A percentile compares a stretch with the other conserved stretches of the same genome.
Conservation (phyloP, 2,888 invertebrate species). For the Trachelus troglodyta region DNA sequence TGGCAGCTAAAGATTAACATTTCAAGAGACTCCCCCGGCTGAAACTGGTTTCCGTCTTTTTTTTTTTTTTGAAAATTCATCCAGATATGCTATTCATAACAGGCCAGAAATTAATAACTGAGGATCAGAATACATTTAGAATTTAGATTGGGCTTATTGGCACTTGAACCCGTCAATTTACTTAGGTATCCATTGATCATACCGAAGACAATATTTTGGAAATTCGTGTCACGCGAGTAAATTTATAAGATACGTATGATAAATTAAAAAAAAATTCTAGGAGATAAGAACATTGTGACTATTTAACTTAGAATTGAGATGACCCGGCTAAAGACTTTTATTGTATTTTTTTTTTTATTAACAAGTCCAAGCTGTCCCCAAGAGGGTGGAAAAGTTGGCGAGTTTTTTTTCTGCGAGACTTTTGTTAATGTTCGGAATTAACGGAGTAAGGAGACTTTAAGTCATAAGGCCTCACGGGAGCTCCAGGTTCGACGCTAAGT, state of each 20-base stretch:
- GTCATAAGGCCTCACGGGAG: constrained; percentile 64
- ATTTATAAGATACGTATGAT: background rate
- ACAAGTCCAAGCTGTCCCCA: constrained; percentile 58
- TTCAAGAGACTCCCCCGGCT: constrained; percentile 14
- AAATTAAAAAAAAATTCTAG: background rate
- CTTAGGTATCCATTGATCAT: background rate
- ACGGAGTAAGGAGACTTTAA: constrained; percentile 66
- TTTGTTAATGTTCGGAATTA: constrained; percentile 67
- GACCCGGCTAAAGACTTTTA: constrained; percentile 43
- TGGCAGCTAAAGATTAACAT: constrained; percentile 26
- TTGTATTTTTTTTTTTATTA: constrained; percentile 65
- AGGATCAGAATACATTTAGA: constrained; percentile 30
- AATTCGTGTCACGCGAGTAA: background rate
- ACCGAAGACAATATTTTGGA: background rate
- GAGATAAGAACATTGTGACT: background rate
- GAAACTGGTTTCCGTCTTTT: background rate
- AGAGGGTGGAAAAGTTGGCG: constrained; percentile 55
- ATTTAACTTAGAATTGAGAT: background rate
- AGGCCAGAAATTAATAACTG: constrained; percentile 18
- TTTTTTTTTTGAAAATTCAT: constrained; percentile 3
- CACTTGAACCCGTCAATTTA: background rate
- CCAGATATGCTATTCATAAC: constrained; percentile 18
- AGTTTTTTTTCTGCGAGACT: constrained; percentile 62
- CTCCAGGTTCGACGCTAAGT: constrained; percentile 62
- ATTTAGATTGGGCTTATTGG: constrained; percentile 24